Evolutionary conservation across 2,797 vertebrate species (phyloP), one percentile per base, ranked within the genome.

Genomic region (Champsocephalus esox): DNA sequence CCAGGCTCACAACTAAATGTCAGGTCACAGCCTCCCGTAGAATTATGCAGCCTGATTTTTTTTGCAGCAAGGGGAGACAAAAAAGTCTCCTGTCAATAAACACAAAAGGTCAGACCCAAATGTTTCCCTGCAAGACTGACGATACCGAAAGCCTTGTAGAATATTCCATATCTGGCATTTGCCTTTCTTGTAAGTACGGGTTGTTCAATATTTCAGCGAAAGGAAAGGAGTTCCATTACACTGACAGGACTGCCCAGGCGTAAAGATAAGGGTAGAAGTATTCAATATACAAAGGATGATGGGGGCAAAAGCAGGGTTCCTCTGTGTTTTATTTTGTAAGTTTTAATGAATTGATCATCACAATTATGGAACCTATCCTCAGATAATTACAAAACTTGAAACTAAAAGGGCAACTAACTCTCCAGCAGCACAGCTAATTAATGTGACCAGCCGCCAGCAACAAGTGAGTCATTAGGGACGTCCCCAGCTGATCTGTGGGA

Each of bases 31-130:
- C 87, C 75, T 79, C 70, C 83, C 75, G 90, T 66, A 79, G 67
- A 66, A 77, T 78, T 77, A 80, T 66, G 24, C 71, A 3, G 79
- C 74, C 57, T 2, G 34, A 46, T 63, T 80, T 80, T 78, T 48
- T 79, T 48, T 55, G 73, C 81, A 78, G 62, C 73, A 60, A 73
- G 58, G 68, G 70, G 77, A 73, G 72, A 80, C 71, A 59, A 49
- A 80, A 86, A 87, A 78, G 77, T 88, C 89, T 86, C 82, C 57
- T 80, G 87, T 89, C 87, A 86, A 90, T 92, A 86, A 86, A 85
- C 80, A 85, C 82, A 87, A 93, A 94, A 95, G 92, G 92, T 95
- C 92, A 93, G 76, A 79, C 60, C 63, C 70, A 46, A 92, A 91
- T 88, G 89, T 93, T 92, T 90, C 69, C 66, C 79, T 84, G 76